Base-by-base conservation (phyloP, 2,888 invertebrate species). In the Odontocerum albicorne region DNA sequence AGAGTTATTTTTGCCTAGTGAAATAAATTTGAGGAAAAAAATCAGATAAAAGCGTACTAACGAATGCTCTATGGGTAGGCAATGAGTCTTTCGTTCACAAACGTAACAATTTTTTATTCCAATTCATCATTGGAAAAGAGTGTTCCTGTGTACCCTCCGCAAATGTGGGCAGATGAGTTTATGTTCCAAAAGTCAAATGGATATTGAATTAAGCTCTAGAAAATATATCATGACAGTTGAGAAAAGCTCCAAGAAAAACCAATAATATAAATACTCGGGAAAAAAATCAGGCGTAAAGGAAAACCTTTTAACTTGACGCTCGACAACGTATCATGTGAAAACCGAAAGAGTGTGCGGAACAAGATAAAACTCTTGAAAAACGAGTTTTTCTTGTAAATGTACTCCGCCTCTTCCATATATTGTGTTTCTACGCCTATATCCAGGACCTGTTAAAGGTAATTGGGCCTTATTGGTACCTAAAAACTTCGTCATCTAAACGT, bases 331-430 rank as follows among this genome's bases (percentile, higher is more conserved):
- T 59, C 59, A 52, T 49, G 43, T 32, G 56, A 56, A 56, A 56
- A 43, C 52, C 49, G 43, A 49, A 52, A 53, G 59, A 56, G 59
- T 59, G 59, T 56, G 59, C 59, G 56, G 39, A 56, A 59, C 56
- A 53, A 59, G 59, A 59, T 59, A 59, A 59, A 59, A 56, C 59
- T 55, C 52, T 55, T 59, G 56, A 59, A 59, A 59, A 59, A 59
- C 59, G 59, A 59, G 56, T 56, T 56, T 59, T 45, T 54, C 53
- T 49, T 52, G 55, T 51, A 59, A 59, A 59, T 59, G 54, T 59
- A 59, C 55, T 55, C 55, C 47, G 55, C 55, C 59, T 55, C 55
- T 55, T 47, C 39, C 59, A 38, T 59, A 59, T 59, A 59, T 55
- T 59, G 50, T 59, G 55, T 59, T 49, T 27, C 10, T 27, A 10